Conservation (phyloP, 2,888 invertebrate species). For the Leucozona laternaria region DNA sequence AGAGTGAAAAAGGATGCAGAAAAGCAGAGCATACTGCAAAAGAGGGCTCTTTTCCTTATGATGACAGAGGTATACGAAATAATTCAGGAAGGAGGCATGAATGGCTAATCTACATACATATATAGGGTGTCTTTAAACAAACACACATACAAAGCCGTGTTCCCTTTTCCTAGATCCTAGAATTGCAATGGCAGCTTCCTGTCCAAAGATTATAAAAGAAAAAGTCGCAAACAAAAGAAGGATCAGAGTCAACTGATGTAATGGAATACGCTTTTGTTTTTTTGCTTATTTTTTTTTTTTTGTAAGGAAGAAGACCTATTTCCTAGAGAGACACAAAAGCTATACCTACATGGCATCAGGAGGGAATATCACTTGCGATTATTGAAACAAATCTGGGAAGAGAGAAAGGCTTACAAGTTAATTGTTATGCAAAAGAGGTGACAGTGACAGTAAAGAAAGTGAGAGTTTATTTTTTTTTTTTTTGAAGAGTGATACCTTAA, state of each 20-base stretch:
- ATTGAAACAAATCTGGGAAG: conserved; percentile 52
- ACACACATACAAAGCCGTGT: conserved; percentile 14
- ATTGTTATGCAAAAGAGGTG: conserved; percentile 73
- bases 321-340: conserved; percentile 66
- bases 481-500: conserved; percentile 34
- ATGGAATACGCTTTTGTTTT: conserved; percentile 53
- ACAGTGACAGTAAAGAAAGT: conserved; percentile 52
- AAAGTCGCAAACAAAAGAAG: conserved; percentile 52
- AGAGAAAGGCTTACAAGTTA: conserved; percentile 50
- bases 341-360: too few species aligned
- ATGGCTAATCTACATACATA: conserved; percentile 59
- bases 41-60: conserved; percentile 16
- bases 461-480: conserved; percentile 29
- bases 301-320: conserved; percentile 54
- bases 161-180: conserved; percentile 30
- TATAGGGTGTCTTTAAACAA: conserved; percentile 15
- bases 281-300: not conserved
- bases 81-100: conserved; percentile 35
- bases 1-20: conserved; percentile 45
- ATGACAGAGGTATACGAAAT: conserved; percentile 1
- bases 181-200: conserved; percentile 36
- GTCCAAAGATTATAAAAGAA: conserved; percentile 44
- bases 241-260: conserved; percentile 66
- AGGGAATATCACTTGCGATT: conserved; percentile 62
- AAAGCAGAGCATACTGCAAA: not conserved